Base-by-base conservation (phyloP, 2,113 vertebrate genomes). In the Mola mola region DNA sequence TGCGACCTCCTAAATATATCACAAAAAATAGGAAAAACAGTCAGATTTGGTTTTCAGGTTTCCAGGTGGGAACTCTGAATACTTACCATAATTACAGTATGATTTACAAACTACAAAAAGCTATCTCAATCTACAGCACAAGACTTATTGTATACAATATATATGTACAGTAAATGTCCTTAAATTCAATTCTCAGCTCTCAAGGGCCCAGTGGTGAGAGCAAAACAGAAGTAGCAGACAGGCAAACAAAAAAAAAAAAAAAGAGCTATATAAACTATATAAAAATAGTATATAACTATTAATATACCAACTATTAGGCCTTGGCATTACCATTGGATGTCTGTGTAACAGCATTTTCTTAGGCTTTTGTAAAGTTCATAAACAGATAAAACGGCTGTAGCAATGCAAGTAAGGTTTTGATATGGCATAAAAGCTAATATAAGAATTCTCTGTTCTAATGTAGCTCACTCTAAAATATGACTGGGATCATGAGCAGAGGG, bases 341-440 rank as follows among this genome's bases (percentile, higher is more conserved):
- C 16, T 61, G 19, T 15, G 4, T 17, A 11, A 41, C 8, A 28
- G 21, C 8, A 26, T 3, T 17, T 58, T 50, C n/a, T 58, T 10
- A 28, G 15, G 31, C n/a, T 24, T 7, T 13, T 28, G 31, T 17
- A 40, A 50, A 50, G 9, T 29, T 29, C 28, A 5, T 29, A 29
- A 7, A 44, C 20, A 80, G 34, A 47, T 9, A 60, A 81, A 81
- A 67, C 64, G 26, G 66, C 72, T 67, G n/a, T 16, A 78, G 58
- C 44, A 66, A 72, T 17, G 16, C 5, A 48, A 51, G 43, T 70
- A 44, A 43, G 52, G 64, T 38, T 79, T n/a, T n/a, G n/a, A n/a
- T n/a, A n/a, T n/a, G n/a, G n/a, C n/a, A n/a, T n/a, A n/a, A n/a
- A n/a, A n/a, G n/a, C n/a, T n/a, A n/a, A n/a, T n/a, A n/a, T n/a